Percentiles rank a stretch among this genome's conserved stretches.
These are phyloP conservation scores for Parthenolecanium corni DNA, from an alignment of 2,888 invertebrate genomes.

Conservation along the genomic window DNA sequence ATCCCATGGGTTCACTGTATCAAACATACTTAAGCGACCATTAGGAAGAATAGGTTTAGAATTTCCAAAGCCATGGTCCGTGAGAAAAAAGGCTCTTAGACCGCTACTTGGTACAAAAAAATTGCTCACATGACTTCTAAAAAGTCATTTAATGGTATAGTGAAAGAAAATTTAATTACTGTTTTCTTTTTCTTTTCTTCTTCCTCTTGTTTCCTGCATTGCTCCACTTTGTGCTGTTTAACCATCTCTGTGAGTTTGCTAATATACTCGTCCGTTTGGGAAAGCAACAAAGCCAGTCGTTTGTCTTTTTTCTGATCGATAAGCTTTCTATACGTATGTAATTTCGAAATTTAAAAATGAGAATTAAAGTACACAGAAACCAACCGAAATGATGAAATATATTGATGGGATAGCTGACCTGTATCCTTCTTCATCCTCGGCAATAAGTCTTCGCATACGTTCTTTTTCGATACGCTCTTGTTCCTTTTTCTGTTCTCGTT, in stretches of 20 bases:
- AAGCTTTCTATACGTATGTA: constrained; percentile 56
- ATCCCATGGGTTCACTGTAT: no score
- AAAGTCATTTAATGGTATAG: no score
- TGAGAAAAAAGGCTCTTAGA: no score
- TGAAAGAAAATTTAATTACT: constrained; percentile 32
- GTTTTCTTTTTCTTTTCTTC: constrained; percentile 67
- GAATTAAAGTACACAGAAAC: not conserved
- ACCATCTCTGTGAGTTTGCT: constrained; percentile 94
- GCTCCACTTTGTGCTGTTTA: constrained; percentile 87
- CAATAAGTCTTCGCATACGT: constrained; percentile 97
- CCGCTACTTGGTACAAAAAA: no score
- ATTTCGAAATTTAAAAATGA: not conserved
- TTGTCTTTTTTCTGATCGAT: constrained; percentile 99
- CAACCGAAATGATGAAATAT: not conserved
- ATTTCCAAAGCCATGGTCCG: no score
- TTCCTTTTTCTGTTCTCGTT: constrained; percentile 97
- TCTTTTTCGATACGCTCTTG: constrained; percentile 98
- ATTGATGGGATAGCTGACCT: constrained; percentile 35
- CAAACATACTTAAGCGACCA: no score
- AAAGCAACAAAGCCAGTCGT: constrained; percentile 88
- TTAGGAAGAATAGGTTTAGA: no score
- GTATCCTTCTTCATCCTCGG: constrained; percentile 99
- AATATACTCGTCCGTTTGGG: constrained; percentile 98
- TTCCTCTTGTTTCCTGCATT: constrained; percentile 77
- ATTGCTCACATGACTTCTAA: no score